These are phyloP conservation scores for Hybognathus amarus DNA, from an alignment of 2,797 vertebrate genomes.

Conservation along the genomic window DNA sequence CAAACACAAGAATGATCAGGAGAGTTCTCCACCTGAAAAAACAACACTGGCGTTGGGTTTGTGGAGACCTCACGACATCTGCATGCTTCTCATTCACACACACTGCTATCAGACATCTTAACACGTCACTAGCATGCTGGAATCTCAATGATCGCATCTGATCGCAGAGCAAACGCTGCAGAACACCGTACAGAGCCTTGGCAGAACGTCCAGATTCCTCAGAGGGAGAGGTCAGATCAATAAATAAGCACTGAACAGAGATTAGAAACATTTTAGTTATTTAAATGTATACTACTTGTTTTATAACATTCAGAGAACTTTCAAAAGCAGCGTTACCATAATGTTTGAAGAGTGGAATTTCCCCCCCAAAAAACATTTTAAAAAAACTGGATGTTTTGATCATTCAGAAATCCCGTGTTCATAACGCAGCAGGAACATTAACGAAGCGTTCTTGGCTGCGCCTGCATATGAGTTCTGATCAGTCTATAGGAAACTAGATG, in stretches of 20 bases:
- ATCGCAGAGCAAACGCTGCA: background rate
- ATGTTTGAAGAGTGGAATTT: too few species aligned
- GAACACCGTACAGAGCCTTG: background rate
- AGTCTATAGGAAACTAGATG: too few species aligned
- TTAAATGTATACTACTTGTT: too few species aligned
- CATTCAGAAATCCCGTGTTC: background rate
- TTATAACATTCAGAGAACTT: background rate
- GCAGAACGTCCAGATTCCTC: background rate
- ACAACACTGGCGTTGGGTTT: background rate
- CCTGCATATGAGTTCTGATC: too few species aligned
- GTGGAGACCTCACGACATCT: background rate
- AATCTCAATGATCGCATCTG: background rate
- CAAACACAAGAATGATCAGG: background rate
- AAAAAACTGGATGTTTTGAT: too few species aligned
- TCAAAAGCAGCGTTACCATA: background rate
- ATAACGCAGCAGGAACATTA: background rate
- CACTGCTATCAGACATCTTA: background rate
- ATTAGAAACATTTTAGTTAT: too few species aligned
- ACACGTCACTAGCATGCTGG: background rate
- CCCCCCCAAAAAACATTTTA: too few species aligned
- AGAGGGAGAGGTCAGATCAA: accelerated
- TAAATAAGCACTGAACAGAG: background rate
- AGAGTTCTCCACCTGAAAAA: background rate
- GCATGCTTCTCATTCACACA: background rate
- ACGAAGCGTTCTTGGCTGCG: background rate